Evolutionary conservation across 2,797 vertebrate species (phyloP).

Genomic region (Melanogrammus aeglefinus): DNA sequence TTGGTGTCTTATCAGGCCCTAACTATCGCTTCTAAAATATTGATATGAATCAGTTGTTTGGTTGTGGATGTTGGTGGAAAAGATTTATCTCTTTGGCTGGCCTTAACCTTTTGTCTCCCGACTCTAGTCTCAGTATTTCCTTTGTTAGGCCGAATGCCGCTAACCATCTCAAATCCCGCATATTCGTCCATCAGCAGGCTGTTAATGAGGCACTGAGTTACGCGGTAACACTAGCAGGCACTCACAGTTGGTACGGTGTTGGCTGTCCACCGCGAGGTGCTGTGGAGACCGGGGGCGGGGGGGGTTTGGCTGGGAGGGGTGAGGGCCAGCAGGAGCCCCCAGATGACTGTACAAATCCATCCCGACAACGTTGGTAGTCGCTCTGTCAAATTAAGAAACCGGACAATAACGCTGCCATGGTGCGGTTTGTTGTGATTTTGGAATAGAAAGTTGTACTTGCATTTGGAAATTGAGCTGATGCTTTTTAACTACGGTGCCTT

Average conservation of each 20-base stretch:
- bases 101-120: background rate
- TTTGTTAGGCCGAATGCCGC: background rate
- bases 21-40: background rate
- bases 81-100: background rate
- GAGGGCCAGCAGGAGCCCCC: background rate
- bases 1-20: background rate
- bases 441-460: background rate
- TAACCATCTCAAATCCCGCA: background rate
- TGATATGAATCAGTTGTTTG: background rate
- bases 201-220: background rate
- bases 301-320: background rate
- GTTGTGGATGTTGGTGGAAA: background rate
- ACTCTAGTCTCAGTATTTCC: background rate
- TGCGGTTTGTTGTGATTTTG: background rate
- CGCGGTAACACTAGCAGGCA: background rate
- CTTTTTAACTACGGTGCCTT: background rate
- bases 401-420: background rate
- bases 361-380: background rate
- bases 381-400: background rate
- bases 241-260: background rate
- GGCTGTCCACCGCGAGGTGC: background rate
- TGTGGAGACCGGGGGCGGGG: background rate
- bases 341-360: background rate
- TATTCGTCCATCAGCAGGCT: background rate
- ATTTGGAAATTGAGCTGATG: background rate